These are phyloP conservation scores for Neopelma chrysocephalum DNA, from an alignment of 2,797 vertebrate genomes.

Conservation along the genomic window DNA sequence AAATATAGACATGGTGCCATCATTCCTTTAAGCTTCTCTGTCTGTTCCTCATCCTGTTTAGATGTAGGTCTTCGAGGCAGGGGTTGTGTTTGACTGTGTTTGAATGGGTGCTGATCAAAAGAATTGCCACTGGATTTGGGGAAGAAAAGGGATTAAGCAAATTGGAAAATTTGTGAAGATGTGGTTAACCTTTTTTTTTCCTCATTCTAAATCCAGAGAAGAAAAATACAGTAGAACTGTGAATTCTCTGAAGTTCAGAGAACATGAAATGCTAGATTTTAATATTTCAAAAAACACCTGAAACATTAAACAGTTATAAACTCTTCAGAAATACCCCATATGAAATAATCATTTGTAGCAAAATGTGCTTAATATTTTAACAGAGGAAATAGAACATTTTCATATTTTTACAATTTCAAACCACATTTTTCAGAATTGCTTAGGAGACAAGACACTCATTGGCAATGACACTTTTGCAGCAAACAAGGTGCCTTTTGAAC, in stretches of 20 bases:
- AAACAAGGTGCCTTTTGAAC: not conserved
- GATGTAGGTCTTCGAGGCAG: not conserved
- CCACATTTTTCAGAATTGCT: not conserved
- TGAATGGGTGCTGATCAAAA: not conserved
- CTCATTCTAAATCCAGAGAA: not conserved
- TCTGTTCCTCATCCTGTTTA: not conserved
- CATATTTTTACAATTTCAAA: not conserved
- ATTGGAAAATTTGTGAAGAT: not conserved
- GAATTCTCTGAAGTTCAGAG: not conserved
- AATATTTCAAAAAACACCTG: not conserved
- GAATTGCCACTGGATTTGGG: not conserved
- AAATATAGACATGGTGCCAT: not conserved
- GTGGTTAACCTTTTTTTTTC: not conserved
- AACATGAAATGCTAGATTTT: not conserved
- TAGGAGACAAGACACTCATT: not conserved
- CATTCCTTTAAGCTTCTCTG: not conserved
- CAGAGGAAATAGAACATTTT: not conserved
- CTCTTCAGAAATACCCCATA: not conserved
- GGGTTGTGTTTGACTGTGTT: not conserved
- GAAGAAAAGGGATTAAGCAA: not conserved
- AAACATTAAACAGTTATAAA: slow-evolving; percentile 5
- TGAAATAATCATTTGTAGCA: not conserved
- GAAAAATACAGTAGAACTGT: not conserved
- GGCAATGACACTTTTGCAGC: not conserved
- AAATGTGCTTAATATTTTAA: not conserved